Evolutionary conservation across 2,113 vertebrate species (phyloP).

Genomic region (Burhinus bistriatus): DNA sequence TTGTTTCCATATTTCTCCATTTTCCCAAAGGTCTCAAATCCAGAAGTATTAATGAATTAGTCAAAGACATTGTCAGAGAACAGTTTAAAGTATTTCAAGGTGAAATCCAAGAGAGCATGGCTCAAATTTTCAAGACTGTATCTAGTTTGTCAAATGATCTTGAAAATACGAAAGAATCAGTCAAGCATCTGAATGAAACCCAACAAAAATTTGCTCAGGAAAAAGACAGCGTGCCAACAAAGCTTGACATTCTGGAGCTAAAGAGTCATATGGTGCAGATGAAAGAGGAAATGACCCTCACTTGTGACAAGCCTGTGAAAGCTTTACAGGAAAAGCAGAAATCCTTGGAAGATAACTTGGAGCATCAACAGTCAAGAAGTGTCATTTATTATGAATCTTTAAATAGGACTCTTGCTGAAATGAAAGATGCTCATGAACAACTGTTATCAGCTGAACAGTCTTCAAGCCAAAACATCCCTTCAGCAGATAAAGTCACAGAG

Average conservation of each 20-base stretch:
- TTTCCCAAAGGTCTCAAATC: slow-evolving; percentile 69
- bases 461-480: not conserved
- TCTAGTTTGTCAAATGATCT: slow-evolving; percentile 74
- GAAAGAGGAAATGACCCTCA: slow-evolving; percentile 65
- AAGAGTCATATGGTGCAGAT: slow-evolving; percentile 62
- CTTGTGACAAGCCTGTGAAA: slow-evolving; percentile 68
- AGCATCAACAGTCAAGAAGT: slow-evolving; percentile 53
- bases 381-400: slow-evolving; percentile 70
- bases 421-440: slow-evolving; percentile 64
- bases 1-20: not conserved
- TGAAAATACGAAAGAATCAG: slow-evolving; percentile 65
- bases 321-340: slow-evolving; percentile 70
- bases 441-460: slow-evolving; percentile 38
- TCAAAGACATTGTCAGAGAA: slow-evolving; percentile 68
- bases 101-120: slow-evolving; percentile 70
- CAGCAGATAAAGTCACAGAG: not conserved
- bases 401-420: slow-evolving; percentile 72
- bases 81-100: slow-evolving; percentile 68
- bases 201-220: slow-evolving; percentile 59
- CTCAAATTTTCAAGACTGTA: slow-evolving; percentile 75
- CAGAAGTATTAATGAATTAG: slow-evolving; percentile 66
- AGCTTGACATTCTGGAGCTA: slow-evolving; percentile 68
- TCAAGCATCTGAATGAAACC: slow-evolving; percentile 70
- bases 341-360: slow-evolving; percentile 62
- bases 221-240: slow-evolving; percentile 37